Conservation (phyloP, 2,888 invertebrate species). For the Drosophila seclusa region DNA sequence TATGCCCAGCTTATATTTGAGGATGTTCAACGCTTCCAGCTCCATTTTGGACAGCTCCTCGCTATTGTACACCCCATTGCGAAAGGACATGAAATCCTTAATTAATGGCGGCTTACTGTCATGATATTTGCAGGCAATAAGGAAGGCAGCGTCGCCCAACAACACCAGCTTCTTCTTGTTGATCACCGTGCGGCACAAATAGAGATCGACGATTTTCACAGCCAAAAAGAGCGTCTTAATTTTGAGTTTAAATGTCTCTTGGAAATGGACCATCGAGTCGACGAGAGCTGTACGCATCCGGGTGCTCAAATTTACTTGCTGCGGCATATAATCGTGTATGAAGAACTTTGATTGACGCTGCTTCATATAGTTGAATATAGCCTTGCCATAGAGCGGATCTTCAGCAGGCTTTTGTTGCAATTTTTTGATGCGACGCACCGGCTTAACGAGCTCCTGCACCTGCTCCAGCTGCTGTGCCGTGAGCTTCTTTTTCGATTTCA, state of each 20-base stretch:
- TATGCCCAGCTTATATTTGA: slow-evolving; percentile 96
- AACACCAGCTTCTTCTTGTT: slow-evolving; percentile 95
- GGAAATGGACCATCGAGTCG: slow-evolving; percentile 99
- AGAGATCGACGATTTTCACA: slow-evolving; percentile 97
- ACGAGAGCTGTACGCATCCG: slow-evolving; percentile 97
- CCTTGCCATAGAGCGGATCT: slow-evolving; percentile 92
- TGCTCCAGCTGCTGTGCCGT: slow-evolving; percentile 65
- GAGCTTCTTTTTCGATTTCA: slow-evolving; percentile 51
- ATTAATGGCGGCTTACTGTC: slow-evolving; percentile 96
- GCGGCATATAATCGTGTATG: slow-evolving; percentile 92
- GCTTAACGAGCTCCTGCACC: slow-evolving; percentile 33
- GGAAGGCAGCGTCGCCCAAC: slow-evolving; percentile 95
- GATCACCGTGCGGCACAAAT: slow-evolving; percentile 89
- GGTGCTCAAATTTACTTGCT: slow-evolving; percentile 91
- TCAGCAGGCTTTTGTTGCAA: too few relatives aligned
- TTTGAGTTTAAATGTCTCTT: slow-evolving; percentile 98
- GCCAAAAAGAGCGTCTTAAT: slow-evolving; percentile 99
- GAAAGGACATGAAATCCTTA: slow-evolving; percentile 98
- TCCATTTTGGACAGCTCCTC: slow-evolving; percentile 96
- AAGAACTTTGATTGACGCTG: slow-evolving; percentile 91
- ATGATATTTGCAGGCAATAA: slow-evolving; percentile 98
- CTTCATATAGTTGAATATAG: slow-evolving; percentile 97
- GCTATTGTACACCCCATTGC: slow-evolving; percentile 96
- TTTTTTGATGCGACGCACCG: too few relatives aligned
- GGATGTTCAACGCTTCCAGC: slow-evolving; percentile 91